Conservation (phyloP, 2,888 invertebrate genomes). For the Colostygia pectinataria region DNA sequence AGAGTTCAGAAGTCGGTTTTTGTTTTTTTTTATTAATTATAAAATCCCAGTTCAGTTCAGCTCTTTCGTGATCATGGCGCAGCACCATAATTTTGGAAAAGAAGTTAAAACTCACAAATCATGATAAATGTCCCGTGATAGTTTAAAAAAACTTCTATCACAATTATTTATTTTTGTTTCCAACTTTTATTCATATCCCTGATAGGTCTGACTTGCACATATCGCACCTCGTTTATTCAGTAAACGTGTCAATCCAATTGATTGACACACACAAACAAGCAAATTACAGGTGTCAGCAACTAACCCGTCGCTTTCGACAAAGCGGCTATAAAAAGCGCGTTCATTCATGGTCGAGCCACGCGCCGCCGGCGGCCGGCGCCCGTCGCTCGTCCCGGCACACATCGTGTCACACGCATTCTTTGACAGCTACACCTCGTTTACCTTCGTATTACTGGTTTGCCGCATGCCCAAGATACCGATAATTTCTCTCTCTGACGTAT, state of each 20-base stretch:
- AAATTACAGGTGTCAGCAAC: slow-evolving; percentile 72
- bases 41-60: too few species aligned
- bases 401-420: slow-evolving; percentile 64
- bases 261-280: slow-evolving; percentile 60
- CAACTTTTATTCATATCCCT: background rate
- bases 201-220: slow-evolving; percentile 12
- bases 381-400: slow-evolving; percentile 35
- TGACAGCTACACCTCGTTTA: slow-evolving; percentile 62
- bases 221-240: slow-evolving; percentile 22
- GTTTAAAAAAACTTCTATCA: too few species aligned
- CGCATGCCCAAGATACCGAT: slow-evolving; percentile 39
- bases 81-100: too few species aligned
- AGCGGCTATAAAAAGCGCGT: slow-evolving; percentile 72
- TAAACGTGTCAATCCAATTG: slow-evolving; percentile 47
- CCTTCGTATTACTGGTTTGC: slow-evolving; percentile 44
- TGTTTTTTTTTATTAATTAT: too few species aligned
- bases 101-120: too few species aligned
- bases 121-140: too few species aligned
- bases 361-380: slow-evolving; percentile 28
- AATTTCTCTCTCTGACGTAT: slow-evolving; percentile 35
- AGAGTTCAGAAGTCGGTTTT: too few species aligned
- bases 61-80: too few species aligned
- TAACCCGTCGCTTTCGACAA: slow-evolving; percentile 63
- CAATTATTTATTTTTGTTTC: background rate
- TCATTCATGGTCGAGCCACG: slow-evolving; percentile 51